Evolutionary conservation across 2,797 vertebrate species (phyloP).

Genomic region (Sardinella longiceps): DNA sequence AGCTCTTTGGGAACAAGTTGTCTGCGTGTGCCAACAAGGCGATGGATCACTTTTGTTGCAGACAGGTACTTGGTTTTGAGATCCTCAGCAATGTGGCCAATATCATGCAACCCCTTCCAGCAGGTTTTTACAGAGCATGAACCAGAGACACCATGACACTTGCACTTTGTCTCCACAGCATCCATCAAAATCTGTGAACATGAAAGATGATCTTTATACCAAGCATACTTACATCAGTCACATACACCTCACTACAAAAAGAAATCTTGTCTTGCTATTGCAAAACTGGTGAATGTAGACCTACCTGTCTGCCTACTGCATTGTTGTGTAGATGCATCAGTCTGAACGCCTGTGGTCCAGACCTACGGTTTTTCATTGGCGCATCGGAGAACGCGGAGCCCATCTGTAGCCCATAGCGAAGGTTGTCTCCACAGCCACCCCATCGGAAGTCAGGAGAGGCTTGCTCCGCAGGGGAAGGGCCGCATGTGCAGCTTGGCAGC

Average conservation of each 20-base stretch:
- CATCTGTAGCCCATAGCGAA: constrained; percentile 75
- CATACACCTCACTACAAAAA: neutral
- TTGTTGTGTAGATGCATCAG: constrained; percentile 77
- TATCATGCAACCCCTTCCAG: constrained; percentile 74
- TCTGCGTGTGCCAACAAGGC: constrained; percentile 67
- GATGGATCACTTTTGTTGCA: constrained; percentile 72
- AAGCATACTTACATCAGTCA: neutral
- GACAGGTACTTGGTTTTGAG: constrained; percentile 77
- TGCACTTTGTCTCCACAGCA: constrained; percentile 74
- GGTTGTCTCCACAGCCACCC: constrained; percentile 80
- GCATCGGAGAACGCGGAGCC: constrained; percentile 76
- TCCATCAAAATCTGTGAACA: constrained; percentile 69
- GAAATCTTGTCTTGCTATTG: neutral
- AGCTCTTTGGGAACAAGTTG: constrained; percentile 72
- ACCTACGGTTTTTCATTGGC: constrained; percentile 61
- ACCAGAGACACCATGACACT: constrained; percentile 80
- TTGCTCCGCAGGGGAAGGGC: constrained; percentile 63
- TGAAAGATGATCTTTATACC: neutral
- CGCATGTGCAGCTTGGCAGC: constrained; percentile 75
- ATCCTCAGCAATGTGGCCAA: constrained; percentile 67
- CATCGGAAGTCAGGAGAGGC: constrained; percentile 70
- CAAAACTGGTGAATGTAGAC: neutral
- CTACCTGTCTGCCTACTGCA: constrained; percentile 73
- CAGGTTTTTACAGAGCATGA: constrained; percentile 80
- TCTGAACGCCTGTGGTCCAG: constrained; percentile 52